phyloP scores from a whole-genome alignment of 2,113 vertebrate species.

The Barnardius zonarius region DNA sequence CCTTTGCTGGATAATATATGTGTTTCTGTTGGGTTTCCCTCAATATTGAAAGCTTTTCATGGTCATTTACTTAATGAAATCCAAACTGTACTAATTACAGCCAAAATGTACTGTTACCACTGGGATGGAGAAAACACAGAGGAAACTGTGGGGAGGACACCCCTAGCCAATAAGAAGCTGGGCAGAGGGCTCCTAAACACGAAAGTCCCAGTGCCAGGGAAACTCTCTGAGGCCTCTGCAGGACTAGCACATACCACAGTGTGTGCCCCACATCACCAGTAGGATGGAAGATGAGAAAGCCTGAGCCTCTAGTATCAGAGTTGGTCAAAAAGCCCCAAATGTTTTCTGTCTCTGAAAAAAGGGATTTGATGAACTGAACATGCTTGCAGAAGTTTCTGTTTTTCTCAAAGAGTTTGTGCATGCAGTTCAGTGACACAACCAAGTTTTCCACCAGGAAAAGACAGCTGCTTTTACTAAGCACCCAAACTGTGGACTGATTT shows the following conservation, averaged over 20 bases:
- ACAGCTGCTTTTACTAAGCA: not conserved
- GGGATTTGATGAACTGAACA: not conserved
- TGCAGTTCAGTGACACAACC: not conserved
- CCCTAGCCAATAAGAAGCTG: not conserved
- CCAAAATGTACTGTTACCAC: not conserved
- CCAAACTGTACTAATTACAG: not conserved
- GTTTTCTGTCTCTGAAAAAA: not conserved
- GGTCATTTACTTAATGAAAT: slow-evolving; percentile 36
- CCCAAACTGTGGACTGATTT: not conserved
- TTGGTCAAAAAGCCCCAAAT: not conserved
- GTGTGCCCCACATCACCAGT: no score
- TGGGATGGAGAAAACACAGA: not conserved
- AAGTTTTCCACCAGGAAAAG: not conserved
- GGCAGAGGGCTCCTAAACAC: not conserved
- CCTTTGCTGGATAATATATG: not conserved
- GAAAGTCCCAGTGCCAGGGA: rapidly evolving
- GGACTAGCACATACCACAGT: not conserved
- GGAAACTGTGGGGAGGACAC: not conserved
- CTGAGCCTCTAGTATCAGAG: rapidly evolving
- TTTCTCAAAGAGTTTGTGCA: not conserved
- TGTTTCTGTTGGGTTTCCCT: slow-evolving; percentile 16
- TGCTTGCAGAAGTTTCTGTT: not conserved
- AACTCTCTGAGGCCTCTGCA: not conserved
- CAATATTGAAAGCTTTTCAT: not conserved
- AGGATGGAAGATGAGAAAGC: not conserved